These are phyloP conservation scores for Petrocephalus zakoni DNA, from an alignment of 2,113 vertebrate species.

Conservation along the genomic window DNA sequence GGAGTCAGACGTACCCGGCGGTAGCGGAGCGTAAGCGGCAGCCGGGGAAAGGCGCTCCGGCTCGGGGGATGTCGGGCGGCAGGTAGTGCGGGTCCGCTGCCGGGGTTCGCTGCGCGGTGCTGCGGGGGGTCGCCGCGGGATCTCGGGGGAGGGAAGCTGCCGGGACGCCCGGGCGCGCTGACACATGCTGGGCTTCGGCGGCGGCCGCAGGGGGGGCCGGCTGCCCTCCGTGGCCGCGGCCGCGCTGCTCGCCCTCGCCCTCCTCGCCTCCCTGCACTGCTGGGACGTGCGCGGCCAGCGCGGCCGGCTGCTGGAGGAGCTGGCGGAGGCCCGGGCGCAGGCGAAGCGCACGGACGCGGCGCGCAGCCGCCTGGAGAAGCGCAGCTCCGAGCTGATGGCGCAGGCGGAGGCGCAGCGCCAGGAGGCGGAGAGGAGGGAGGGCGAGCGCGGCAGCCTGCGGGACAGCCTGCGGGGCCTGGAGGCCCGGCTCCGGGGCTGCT, in stretches of 20 bases:
- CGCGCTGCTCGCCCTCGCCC: slow-evolving; percentile 73
- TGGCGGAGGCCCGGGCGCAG: slow-evolving; percentile 84
- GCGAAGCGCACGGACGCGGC: slow-evolving; percentile 89
- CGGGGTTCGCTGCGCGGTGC: no score
- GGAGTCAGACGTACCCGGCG: no score
- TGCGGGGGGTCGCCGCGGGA: no score
- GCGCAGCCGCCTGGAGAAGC: slow-evolving; percentile 84
- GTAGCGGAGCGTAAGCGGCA: no score
- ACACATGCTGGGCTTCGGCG: slow-evolving; percentile 81
- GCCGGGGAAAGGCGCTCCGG: no score
- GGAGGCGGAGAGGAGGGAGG: slow-evolving; percentile 84
- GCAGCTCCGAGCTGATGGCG: slow-evolving; percentile 86
- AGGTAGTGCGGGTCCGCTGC: no score
- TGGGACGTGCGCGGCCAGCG: slow-evolving; percentile 81
- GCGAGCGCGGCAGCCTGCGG: slow-evolving; percentile 74
- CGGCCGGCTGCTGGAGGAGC: slow-evolving; percentile 77
- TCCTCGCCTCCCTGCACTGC: slow-evolving; percentile 84
- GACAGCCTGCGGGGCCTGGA: slow-evolving; percentile 78
- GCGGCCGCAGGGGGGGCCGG: slow-evolving; percentile 84
- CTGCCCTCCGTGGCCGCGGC: slow-evolving; percentile 79
- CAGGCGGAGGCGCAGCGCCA: slow-evolving; percentile 86
- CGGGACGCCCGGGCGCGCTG: neutral
- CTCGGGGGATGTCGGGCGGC: no score
- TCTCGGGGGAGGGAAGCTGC: no score
- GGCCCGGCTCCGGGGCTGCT: slow-evolving; percentile 70